Conservation (phyloP, 2,797 vertebrate species). For the Microchirus variegatus region DNA sequence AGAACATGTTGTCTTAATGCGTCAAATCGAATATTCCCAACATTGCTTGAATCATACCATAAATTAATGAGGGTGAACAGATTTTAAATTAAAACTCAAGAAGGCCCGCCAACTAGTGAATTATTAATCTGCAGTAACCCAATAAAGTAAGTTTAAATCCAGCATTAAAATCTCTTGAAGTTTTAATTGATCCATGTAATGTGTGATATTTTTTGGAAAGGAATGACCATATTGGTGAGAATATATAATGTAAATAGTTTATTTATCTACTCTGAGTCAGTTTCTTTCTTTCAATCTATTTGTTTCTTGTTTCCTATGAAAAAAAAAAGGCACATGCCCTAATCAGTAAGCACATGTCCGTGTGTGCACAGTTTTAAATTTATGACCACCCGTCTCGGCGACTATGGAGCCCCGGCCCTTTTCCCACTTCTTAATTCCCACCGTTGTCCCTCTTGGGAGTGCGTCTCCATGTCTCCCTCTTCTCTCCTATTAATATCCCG, state of each 20-base stretch:
- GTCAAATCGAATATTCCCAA: neutral
- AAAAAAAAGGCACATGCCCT: constrained; percentile 6
- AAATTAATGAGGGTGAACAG: neutral
- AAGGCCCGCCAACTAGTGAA: neutral
- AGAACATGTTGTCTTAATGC: neutral
- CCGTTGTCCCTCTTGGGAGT: constrained; percentile 54
- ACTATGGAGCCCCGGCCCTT: constrained; percentile 49
- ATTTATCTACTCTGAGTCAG: constrained; percentile 1
- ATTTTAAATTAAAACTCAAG: neutral
- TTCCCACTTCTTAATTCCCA: constrained; percentile 71
- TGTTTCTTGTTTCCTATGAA: constrained; percentile 17
- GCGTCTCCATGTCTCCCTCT: constrained; percentile 60
- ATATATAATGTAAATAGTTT: constrained; percentile 16
- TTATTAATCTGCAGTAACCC: neutral
- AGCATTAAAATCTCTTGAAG: neutral
- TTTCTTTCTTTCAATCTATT: constrained; percentile 3
- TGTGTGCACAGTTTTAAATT: constrained; percentile 44
- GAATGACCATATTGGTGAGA: too few species aligned
- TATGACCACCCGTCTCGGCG: constrained; percentile 33
- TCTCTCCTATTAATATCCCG: constrained; percentile 71
- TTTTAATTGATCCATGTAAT: neutral
- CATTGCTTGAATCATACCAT: neutral
- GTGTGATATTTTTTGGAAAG: too few species aligned
- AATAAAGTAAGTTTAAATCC: neutral
- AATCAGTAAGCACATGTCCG: constrained; percentile 3